A percentile compares a stretch with the other conserved stretches of the same genome.
These are phyloP conservation scores for Melanotus villosus DNA, from an alignment of 2,888 invertebrate species.

Conservation along the genomic window DNA sequence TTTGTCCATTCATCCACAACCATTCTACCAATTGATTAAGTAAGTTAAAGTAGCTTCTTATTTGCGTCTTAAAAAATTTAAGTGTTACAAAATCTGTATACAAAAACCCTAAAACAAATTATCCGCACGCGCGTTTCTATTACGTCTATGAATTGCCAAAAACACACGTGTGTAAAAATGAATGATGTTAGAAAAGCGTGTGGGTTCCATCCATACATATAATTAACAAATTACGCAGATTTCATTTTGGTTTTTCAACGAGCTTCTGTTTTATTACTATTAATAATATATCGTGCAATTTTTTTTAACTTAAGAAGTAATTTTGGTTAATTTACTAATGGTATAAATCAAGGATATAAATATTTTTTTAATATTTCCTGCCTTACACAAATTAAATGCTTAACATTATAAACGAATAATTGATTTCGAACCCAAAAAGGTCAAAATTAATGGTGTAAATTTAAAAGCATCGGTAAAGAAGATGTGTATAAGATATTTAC, in stretches of 20 bases:
- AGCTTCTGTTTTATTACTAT: neutral
- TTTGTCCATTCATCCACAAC: too few species aligned
- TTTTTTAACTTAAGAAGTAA: neutral
- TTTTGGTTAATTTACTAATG: neutral
- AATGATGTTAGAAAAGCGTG: neutral
- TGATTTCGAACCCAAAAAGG: conserved; percentile 20
- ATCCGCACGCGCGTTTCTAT: too few species aligned
- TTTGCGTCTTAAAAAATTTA: too few species aligned
- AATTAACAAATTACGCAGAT: conserved; percentile 1
- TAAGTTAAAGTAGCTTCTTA: too few species aligned
- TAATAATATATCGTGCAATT: neutral
- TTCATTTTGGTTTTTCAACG: neutral
- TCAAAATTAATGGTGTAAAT: conserved; percentile 11
- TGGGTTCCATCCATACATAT: neutral
- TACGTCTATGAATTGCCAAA: too few species aligned
- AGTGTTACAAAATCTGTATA: too few species aligned
- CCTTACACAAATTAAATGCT: neutral
- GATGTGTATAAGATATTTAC: too few species aligned
- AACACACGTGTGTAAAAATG: neutral
- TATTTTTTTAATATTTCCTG: conserved; percentile 4
- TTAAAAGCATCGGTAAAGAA: conserved; percentile 1
- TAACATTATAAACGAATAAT: conserved; percentile 21
- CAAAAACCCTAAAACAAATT: too few species aligned
- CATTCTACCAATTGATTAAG: too few species aligned
- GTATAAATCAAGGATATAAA: neutral